Evolutionary conservation across 2,797 vertebrate species (phyloP), one percentile per base, ranked within the genome.

Genomic region (Brotula barbata): DNA sequence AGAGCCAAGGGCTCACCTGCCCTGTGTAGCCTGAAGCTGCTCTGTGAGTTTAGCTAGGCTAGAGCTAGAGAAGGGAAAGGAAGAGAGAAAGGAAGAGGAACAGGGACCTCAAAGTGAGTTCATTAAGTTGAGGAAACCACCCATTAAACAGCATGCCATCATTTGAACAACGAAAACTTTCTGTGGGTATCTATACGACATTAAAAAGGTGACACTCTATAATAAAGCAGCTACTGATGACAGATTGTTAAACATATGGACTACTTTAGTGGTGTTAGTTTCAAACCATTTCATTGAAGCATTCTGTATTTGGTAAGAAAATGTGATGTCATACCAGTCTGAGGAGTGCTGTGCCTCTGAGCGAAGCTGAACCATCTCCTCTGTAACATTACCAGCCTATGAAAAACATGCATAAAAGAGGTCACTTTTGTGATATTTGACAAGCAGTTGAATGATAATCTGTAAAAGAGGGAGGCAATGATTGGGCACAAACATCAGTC

Each of bases 21-120:
- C 88, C 85, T 92, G 90, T 63, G 91, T 91, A 81, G 89, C 91
- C 83, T 92, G 89, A 75, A 93, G 89, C 88, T 93, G 90, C 77
- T 93, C 90, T 80, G 89, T 91, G 83, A 92, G 91, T 88, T 92
- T 92, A 87, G 89, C 91, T 85, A 91, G 83, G 72, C 89, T 90
- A 80, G 89, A 91, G 81, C 90, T 91, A 80, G 74, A 78, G 61
- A 42, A 74, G 56, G 67, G 25, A 64, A 68, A 75, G 31, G 54
- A 6, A 53, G 9, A 74, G 33, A 51, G 5, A 53, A 42, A 44
- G 34, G 42, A 40, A 14, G 6, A 28, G 53, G 44, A 43, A 44
- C 17, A 47, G 36, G 64, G 43, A 67, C 66, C 58, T 63, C 41
- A 64, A 48, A 59, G 31, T 51, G 10, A 75, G 47, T 12, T 3